Percentiles rank a stretch among this genome's conserved stretches.
Evolutionary conservation across 35 echinoderm and acorn worm genomes (phyloP).

Genomic region (Amphiura filiformis): DNA sequence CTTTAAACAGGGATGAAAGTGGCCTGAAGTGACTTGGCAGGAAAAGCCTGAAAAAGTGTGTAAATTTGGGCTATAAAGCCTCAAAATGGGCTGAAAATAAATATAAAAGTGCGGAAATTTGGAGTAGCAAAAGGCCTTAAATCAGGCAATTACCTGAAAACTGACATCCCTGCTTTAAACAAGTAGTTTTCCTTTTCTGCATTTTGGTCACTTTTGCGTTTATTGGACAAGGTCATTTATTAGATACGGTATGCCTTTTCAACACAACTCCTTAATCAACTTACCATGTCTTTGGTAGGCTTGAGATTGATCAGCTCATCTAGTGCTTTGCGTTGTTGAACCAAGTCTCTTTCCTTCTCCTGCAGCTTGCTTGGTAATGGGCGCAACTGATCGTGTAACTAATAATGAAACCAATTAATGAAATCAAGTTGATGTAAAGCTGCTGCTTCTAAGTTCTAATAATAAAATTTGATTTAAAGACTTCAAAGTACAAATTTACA

Average conservation of each 20-base stretch:
- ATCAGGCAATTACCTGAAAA: too few relatives aligned
- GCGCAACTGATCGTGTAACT: conserved; percentile 86
- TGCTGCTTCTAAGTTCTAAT: too few relatives aligned
- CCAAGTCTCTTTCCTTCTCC: conserved; percentile 76
- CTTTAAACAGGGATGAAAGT: too few relatives aligned
- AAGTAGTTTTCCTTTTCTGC: background rate
- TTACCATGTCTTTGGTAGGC: conserved; percentile 82
- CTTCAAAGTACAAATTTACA: too few relatives aligned
- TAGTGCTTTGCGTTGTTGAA: conserved; percentile 53
- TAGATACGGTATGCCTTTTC: background rate
- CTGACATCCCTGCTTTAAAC: background rate
- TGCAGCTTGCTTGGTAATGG: conserved; percentile 74
- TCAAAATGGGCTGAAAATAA: too few relatives aligned
- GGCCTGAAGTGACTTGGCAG: too few relatives aligned
- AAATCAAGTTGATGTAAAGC: too few relatives aligned
- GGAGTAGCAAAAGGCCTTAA: too few relatives aligned
- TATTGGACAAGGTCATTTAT: background rate
- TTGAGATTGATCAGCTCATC: conserved; percentile 57
- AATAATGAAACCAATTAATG: background rate
- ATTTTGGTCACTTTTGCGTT: background rate
- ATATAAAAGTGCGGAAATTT: too few relatives aligned
- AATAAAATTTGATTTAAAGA: too few relatives aligned
- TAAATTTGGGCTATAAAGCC: too few relatives aligned
- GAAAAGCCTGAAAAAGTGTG: too few relatives aligned
- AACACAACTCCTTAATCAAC: background rate